phyloP scores from a whole-genome alignment of 2,888 invertebrate species.

The Arenicola marina region DNA sequence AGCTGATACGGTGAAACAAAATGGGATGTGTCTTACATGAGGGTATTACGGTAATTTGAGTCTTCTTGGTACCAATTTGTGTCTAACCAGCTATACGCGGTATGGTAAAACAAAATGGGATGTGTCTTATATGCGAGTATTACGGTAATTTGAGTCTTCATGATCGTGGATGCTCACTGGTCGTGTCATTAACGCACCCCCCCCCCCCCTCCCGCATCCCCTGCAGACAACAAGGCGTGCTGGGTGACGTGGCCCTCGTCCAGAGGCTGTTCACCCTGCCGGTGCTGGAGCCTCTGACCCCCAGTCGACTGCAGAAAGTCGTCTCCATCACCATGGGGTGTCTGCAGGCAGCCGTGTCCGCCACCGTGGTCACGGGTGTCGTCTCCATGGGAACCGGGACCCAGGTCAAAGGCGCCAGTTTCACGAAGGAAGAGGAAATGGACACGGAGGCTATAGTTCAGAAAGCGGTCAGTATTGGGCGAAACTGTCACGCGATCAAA shows the following conservation, averaged over 20 bases:
- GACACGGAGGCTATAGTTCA: conserved; percentile 84
- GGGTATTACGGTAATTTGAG: too few relatives aligned
- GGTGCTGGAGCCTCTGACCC: conserved; percentile 83
- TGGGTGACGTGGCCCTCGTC: conserved; percentile 83
- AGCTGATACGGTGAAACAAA: too few relatives aligned
- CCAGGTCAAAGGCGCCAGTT: conserved; percentile 25
- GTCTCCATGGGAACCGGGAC: conserved; percentile 46
- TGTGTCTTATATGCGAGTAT: too few relatives aligned
- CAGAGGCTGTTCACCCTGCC: conserved; percentile 83
- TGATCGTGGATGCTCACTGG: too few relatives aligned
- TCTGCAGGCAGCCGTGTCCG: conserved; percentile 68
- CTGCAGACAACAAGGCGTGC: conserved; percentile 65
- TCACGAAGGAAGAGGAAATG: conserved; percentile 75
- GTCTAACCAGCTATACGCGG: too few relatives aligned
- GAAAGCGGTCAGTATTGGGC: conserved; percentile 69
- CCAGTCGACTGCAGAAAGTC: conserved; percentile 80
- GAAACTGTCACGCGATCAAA: too few relatives aligned
- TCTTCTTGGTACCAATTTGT: too few relatives aligned
- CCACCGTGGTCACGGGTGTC: conserved; percentile 60
- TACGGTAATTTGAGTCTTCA: too few relatives aligned
- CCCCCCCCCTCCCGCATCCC: neutral
- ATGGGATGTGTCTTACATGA: too few relatives aligned
- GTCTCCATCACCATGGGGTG: conserved; percentile 83
- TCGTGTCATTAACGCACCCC: too few relatives aligned
- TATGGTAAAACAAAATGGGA: too few relatives aligned